phyloP scores from a whole-genome alignment of 2,113 vertebrate genomes.

The Mungos mungo region DNA sequence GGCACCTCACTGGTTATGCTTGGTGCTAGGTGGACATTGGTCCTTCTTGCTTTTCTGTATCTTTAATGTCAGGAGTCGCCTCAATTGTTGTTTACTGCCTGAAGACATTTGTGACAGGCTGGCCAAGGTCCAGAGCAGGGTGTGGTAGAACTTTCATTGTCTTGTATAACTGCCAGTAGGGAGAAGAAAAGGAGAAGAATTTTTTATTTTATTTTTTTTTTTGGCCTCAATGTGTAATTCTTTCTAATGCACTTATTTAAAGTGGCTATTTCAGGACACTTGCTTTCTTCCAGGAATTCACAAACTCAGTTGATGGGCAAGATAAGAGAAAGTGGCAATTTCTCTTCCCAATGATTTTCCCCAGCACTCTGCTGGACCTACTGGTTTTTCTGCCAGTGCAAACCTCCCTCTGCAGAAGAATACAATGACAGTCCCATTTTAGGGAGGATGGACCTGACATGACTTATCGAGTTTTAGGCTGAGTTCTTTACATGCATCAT shows the following conservation, averaged over 20 bases:
- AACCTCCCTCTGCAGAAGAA: not conserved
- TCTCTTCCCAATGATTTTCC: not conserved
- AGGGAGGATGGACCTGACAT: not conserved
- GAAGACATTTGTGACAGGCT: not conserved
- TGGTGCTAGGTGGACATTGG: not conserved
- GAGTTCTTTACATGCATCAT: not conserved
- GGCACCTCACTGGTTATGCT: not conserved
- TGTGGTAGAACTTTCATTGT: not conserved
- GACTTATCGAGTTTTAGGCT: not conserved
- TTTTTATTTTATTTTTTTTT: too few relatives aligned
- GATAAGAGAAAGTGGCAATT: not conserved
- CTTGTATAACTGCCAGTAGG: not conserved
- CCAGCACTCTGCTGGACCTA: not conserved
- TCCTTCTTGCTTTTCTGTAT: not conserved
- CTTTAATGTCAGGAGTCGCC: constrained; percentile 7
- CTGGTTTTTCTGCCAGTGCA: not conserved
- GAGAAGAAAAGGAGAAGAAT: not conserved
- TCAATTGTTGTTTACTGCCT: not conserved
- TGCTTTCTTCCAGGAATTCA: constrained; percentile 42
- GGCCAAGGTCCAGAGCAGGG: not conserved
- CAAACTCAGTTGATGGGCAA: not conserved
- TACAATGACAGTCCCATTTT: not conserved
- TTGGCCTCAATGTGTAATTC: not conserved
- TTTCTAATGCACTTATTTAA: not conserved
- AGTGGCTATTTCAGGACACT: constrained; percentile 1